Base-by-base conservation (phyloP, 2,888 invertebrate genomes). In the Cosmopolites sordidus region DNA sequence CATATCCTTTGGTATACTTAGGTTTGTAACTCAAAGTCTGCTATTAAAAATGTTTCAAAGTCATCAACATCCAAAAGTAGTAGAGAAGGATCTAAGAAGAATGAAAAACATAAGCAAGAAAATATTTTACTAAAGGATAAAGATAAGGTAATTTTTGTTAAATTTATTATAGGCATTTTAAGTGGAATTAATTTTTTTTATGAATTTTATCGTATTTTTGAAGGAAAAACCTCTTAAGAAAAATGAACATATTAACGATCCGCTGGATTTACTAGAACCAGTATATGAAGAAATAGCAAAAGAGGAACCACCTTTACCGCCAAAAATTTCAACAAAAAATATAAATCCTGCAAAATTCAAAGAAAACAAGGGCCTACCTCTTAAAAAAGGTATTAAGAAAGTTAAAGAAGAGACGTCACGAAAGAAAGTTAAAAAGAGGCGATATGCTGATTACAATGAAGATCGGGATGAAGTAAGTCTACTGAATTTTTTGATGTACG, bases 241-340 rank as follows among this genome's bases (percentile, higher is more conserved):
- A 43, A 40, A 40, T 40, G 40, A 14, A 40, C 15, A 16, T 16
- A 59, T 66, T 14, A 55, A 62, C 8, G 68, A 69, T 54, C 71
- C 72, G 0, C 52, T 71, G 17, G 70, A 70, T 45, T 53, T 73
- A 27, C 56, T 73, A 16, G 65, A 72, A 51, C 72, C 73, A 1
- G 64, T 67, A 12, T 71, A 70, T 54, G 68, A 68, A 46, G 72
- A 73, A 48, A 61, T 66, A 6, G 62, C 64, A 16, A 63, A 56
- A 44, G 58, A 64, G 58, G 58, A 61, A 12, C 43, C 48, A 38
- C 55, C 42, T 38, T 51, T 9, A 6, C 51, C 45, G 45, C 33
- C 51, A 14, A 51, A 43, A 16, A 14, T 18, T 4, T n/a, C 27
- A 27, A 8, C 14, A 11, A 45, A 50, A 43, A 44, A 14, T 14